These are phyloP conservation scores for Argya squamiceps DNA, from an alignment of 2,797 vertebrate species.

Conservation along the genomic window DNA sequence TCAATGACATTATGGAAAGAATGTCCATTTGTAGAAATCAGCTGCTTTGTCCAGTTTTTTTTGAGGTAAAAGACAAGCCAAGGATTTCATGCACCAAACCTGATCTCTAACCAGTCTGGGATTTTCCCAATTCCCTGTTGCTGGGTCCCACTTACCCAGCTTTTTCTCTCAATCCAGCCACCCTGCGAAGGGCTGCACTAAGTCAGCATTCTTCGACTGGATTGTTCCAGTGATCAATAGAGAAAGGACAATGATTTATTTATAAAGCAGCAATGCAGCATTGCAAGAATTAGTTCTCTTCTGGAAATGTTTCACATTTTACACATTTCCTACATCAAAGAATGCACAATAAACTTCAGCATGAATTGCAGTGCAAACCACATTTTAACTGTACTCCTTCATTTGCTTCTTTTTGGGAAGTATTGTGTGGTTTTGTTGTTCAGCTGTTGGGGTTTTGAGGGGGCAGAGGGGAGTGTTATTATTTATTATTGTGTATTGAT, in stretches of 20 bases:
- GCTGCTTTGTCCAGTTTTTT: background rate
- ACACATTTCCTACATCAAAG: background rate
- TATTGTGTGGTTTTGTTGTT: background rate
- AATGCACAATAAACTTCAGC: background rate
- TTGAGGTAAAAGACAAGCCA: background rate
- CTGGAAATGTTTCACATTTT: slow-evolving; percentile 1
- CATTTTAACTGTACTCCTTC: background rate
- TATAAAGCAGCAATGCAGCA: slow-evolving; percentile 66
- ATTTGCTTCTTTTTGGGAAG: background rate
- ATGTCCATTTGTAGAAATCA: background rate
- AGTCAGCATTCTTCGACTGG: slow-evolving; percentile 55
- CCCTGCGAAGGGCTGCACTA: slow-evolving; percentile 14
- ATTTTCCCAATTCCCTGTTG: background rate
- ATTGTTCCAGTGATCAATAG: slow-evolving; percentile 58
- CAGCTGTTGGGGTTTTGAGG: background rate
- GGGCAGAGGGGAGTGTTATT: background rate
- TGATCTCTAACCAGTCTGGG: background rate
- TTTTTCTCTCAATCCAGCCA: slow-evolving; percentile 3
- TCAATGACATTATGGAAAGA: background rate
- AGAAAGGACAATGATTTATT: slow-evolving; percentile 67
- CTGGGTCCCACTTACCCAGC: background rate
- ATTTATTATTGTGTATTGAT: slow-evolving; percentile 27
- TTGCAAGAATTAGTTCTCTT: slow-evolving; percentile 30
- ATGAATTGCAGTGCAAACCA: background rate
- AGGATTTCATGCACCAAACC: background rate